phyloP scores from a whole-genome alignment of 2,888 invertebrate genomes.

The Andricus quercusramuli region DNA sequence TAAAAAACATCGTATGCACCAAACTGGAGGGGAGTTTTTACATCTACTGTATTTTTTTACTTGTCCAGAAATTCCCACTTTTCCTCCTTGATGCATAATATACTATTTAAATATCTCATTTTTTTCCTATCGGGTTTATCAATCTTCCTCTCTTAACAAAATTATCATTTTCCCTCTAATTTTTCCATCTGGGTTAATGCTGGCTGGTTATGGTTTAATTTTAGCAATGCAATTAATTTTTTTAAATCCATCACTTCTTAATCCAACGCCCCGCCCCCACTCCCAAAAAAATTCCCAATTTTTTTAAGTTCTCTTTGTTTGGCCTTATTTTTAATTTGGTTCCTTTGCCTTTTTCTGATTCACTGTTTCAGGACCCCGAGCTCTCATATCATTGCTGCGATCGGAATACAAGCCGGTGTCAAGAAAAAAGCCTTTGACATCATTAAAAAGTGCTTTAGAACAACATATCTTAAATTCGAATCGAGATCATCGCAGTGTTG shows the following conservation, averaged over 20 bases:
- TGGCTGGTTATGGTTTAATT: constrained; percentile 74
- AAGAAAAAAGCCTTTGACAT: not conserved
- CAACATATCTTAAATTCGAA: not conserved
- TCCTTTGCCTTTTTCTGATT: constrained; percentile 38
- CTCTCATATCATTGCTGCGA: constrained; percentile 31
- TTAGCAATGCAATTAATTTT: constrained; percentile 39
- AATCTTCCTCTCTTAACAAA: constrained; percentile 54
- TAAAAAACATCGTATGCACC: too few species aligned
- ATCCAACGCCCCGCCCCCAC: not conserved
- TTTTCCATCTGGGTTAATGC: constrained; percentile 66
- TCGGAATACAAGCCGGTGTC: constrained; percentile 1
- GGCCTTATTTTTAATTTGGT: constrained; percentile 37
- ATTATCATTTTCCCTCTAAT: constrained; percentile 32
- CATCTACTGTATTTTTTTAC: too few species aligned
- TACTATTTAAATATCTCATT: not conserved
- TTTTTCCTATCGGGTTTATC: constrained; percentile 54
- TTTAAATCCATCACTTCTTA: constrained; percentile 37
- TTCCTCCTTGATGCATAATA: too few species aligned
- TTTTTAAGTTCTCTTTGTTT: not conserved
- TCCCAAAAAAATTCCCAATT: constrained; percentile 12
- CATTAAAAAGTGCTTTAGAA: constrained; percentile 13
- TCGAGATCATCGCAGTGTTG: constrained; percentile 24
- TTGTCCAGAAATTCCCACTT: too few species aligned
- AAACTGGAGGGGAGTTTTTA: too few species aligned
- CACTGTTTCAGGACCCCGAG: constrained; percentile 22